These are phyloP conservation scores for Trypoxylus dichotomus DNA, from an alignment of 1,140 invertebrate species.

Conservation along the genomic window DNA sequence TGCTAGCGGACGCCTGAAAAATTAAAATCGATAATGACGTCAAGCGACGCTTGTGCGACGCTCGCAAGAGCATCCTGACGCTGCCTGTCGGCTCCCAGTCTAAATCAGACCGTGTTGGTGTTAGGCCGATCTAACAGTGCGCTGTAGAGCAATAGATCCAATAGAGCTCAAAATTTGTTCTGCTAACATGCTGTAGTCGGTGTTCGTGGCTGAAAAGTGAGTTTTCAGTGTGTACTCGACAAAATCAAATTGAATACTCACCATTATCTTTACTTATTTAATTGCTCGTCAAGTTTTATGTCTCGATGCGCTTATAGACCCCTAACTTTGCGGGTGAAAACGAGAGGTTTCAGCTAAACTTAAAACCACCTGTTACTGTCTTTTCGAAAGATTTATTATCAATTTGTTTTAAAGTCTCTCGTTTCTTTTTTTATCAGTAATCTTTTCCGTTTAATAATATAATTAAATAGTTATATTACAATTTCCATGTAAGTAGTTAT, in stretches of 20 bases:
- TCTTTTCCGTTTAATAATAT: too few species aligned
- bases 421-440: too few species aligned
- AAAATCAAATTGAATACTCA: slow-evolving; percentile 1
- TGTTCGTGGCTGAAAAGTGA: not conserved
- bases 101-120: slow-evolving; percentile 34
- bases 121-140: slow-evolving; percentile 37
- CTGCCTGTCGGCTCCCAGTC: slow-evolving; percentile 41
- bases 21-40: slow-evolving; percentile 35
- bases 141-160: slow-evolving; percentile 29
- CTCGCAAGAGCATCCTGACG: slow-evolving; percentile 35
- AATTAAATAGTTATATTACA: too few species aligned
- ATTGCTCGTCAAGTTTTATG: not conserved
- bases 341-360: not conserved
- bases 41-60: slow-evolving; percentile 30
- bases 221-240: not conserved
- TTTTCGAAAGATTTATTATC: not conserved
- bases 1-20: slow-evolving; percentile 8
- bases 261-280: not conserved
- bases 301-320: not conserved
- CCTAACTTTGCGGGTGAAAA: not conserved
- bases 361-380: slow-evolving; percentile 33
- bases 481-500: too few species aligned
- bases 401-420: not conserved
- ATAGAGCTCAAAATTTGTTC: not conserved
- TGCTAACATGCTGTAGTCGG: not conserved